Percentiles rank a stretch among this genome's conserved stretches.
Conservation (phyloP, 2,113 vertebrate genomes). For the Pterocles orientalis region DNA sequence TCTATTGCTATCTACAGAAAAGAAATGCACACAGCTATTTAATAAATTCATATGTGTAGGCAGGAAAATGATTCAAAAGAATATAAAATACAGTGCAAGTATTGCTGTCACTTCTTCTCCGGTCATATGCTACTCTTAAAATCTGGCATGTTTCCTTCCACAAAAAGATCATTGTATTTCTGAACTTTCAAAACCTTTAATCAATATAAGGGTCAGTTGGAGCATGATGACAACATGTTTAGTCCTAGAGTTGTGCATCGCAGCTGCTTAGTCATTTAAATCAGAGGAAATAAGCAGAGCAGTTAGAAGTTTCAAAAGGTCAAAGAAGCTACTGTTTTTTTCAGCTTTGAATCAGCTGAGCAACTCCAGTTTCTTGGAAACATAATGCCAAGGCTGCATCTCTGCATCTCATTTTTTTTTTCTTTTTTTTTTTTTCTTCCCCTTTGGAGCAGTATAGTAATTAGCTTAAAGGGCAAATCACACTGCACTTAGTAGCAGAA, state of each 20-base stretch:
- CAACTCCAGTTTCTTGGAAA: slow-evolving; percentile 60
- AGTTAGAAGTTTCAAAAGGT: slow-evolving; percentile 70
- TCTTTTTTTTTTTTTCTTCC: not conserved
- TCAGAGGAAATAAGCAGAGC: slow-evolving; percentile 31
- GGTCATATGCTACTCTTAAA: not conserved
- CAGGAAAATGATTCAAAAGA: not conserved
- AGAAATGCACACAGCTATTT: not conserved
- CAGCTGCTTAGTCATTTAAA: slow-evolving; percentile 59
- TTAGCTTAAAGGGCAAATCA: slow-evolving; percentile 57
- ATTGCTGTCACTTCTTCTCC: not conserved
- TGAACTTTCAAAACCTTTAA: slow-evolving; percentile 33
- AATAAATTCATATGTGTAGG: not conserved
- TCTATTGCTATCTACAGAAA: not conserved
- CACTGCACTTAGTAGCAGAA: not conserved
- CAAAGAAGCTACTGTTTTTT: slow-evolving; percentile 71
- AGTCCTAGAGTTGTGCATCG: not conserved
- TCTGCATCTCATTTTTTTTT: slow-evolving; percentile 30
- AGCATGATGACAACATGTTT: slow-evolving; percentile 19
- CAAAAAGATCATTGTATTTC: slow-evolving; percentile 28
- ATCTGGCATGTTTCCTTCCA: not conserved
- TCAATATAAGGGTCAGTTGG: slow-evolving; percentile 14
- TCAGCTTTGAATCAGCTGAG: slow-evolving; percentile 72
- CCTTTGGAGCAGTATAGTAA: slow-evolving; percentile 57
- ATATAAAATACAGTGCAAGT: not conserved
- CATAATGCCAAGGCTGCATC: slow-evolving; percentile 49